These are phyloP conservation scores for Papilio protenor DNA, from an alignment of 2,888 invertebrate genomes.

Conservation along the genomic window DNA sequence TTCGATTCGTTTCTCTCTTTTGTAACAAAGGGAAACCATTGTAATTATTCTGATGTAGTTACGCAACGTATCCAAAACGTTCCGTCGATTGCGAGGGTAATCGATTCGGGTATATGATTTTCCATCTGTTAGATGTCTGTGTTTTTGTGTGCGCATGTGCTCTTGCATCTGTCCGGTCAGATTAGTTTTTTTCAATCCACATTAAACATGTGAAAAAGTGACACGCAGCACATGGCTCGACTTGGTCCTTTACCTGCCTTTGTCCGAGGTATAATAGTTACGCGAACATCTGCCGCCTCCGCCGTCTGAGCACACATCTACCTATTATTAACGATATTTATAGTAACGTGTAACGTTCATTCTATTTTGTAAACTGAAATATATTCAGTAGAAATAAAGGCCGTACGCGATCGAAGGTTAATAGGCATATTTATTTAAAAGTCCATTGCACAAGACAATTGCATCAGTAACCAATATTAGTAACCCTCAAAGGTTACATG, in stretches of 20 bases:
- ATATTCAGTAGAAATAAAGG: constrained; percentile 46
- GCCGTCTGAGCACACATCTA: constrained; percentile 53
- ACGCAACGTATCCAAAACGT: constrained; percentile 64
- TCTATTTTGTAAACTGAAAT: constrained; percentile 37
- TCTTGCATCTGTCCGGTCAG: constrained; percentile 79
- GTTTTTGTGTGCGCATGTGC: constrained; percentile 76
- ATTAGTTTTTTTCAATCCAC: constrained; percentile 76
- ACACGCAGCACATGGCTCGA: constrained; percentile 80
- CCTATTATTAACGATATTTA: constrained; percentile 45
- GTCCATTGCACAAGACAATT: constrained; percentile 50
- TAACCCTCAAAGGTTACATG: constrained; percentile 45
- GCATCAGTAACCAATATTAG: constrained; percentile 48
- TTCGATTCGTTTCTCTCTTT: constrained; percentile 83
- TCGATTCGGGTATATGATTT: constrained; percentile 57
- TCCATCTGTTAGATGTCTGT: constrained; percentile 48
- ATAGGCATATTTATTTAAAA: constrained; percentile 48
- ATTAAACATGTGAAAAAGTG: constrained; percentile 81
- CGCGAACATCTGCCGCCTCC: constrained; percentile 76
- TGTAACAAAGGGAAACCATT: constrained; percentile 83
- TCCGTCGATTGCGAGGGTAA: constrained; percentile 62
- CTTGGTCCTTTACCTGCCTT: constrained; percentile 80
- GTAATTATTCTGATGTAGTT: constrained; percentile 79
- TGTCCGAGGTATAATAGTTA: constrained; percentile 76
- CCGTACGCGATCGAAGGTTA: constrained; percentile 48
- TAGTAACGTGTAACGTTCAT: constrained; percentile 42